Conservation (phyloP, 1,140 invertebrate species). For the Rhagoletis pomonella region DNA sequence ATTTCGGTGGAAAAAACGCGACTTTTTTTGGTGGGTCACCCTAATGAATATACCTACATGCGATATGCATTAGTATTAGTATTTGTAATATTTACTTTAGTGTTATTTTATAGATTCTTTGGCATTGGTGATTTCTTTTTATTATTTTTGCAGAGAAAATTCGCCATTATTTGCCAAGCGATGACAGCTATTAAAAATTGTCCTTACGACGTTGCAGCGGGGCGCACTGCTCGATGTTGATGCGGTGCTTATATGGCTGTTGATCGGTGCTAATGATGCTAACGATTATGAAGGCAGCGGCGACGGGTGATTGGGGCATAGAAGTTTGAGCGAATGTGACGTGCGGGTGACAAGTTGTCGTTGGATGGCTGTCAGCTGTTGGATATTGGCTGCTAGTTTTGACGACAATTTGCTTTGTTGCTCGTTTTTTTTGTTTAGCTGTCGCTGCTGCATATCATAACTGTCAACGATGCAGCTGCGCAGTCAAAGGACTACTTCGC, state of each 20-base stretch:
- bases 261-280: slow-evolving; percentile 38
- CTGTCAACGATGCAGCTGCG: neutral
- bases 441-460: slow-evolving; percentile 1
- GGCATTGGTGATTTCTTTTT: neutral
- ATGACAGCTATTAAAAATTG: slow-evolving; percentile 47
- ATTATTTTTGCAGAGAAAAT: neutral
- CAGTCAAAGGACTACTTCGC: neutral
- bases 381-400: slow-evolving; percentile 39
- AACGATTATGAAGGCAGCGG: neutral
- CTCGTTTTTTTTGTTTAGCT: slow-evolving; percentile 5
- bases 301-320: too few species aligned
- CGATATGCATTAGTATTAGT: neutral
- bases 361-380: neutral
- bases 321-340: neutral
- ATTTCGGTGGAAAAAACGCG: too few species aligned
- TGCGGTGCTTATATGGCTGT: slow-evolving; percentile 10
- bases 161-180: slow-evolving; percentile 46
- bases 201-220: neutral
- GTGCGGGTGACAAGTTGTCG: neutral
- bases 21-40: neutral
- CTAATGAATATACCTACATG: too few species aligned
- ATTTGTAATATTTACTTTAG: slow-evolving; percentile 8
- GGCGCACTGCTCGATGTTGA: neutral
- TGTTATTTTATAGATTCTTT: slow-evolving; percentile 25
- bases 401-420: slow-evolving; percentile 17